Base-by-base conservation (phyloP, 64 coral and sea anemone genomes). In the Porites australiensis region DNA sequence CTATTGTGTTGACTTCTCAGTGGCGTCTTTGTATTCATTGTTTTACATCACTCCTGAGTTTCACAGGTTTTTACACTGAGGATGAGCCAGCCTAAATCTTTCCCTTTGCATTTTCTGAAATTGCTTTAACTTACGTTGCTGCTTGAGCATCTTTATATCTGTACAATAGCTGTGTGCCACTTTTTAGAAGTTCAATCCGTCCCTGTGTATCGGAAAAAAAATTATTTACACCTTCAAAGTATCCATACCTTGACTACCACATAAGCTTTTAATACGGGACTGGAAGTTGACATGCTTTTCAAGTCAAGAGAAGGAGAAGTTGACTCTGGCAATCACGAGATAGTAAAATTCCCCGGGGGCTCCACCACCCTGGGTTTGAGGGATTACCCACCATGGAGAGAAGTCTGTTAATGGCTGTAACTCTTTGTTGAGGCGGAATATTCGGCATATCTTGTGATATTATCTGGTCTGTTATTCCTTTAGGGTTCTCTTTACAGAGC, bases 61-160 rank as follows among this genome's bases (percentile, higher is more conserved):
- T 37, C 27, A 37, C 27, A 37, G 27, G 27, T 9, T 57, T 77
- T 57, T 69, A 46, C 14, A 43, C 27, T 1, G 27, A 37, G 0
- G 27, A 37, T 37, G 27, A 37, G 27, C 27, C 1, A 37, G 27
- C 27, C 27, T 0, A 37, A 37, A 37, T 37, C 27, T 37, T 37
- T 37, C 27, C 27, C 27, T 37, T 37, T 37, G 27, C 27, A 37
- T 37, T 37, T 37, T 0, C 27, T 37, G 27, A 21, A 19, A 27
- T 8, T 4, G 44, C 8, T 20, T 6, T 58, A 53, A 88, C 97
- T 94, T 88, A 98, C 97, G 85, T 88, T 43, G 88, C 79, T 83
- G 97, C 79, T 61, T 98, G 94, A 59, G 79, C 90, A 83, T 98
- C 97, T 79, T 98, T 98, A 44, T 98, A 98, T 94, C 94, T 89